Conservation (phyloP, 2,888 invertebrate species). For the Ethmia dodecea region DNA sequence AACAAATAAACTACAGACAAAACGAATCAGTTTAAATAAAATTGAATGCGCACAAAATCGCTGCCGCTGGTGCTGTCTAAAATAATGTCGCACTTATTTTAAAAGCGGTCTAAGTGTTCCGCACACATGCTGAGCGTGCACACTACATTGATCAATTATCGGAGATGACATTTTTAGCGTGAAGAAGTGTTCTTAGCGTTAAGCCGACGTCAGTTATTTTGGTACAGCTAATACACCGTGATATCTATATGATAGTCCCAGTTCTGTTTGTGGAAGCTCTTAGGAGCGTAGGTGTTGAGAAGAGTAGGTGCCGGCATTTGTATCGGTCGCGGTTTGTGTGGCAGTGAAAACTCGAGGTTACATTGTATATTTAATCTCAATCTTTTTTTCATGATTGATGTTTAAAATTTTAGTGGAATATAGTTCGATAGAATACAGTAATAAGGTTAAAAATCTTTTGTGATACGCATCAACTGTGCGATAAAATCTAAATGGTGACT, state of each 20-base stretch:
- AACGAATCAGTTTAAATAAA: no score
- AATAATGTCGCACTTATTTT: background rate
- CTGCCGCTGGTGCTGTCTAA: conserved; percentile 1
- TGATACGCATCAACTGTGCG: no score
- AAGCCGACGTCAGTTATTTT: conserved; percentile 46
- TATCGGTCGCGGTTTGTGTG: conserved; percentile 26
- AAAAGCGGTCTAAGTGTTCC: conserved; percentile 18
- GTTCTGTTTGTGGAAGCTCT: conserved; percentile 24
- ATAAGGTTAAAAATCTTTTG: no score
- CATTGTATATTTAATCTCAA: background rate
- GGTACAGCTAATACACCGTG: conserved; percentile 34
- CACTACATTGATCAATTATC: conserved; percentile 48
- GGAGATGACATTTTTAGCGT: conserved; percentile 52
- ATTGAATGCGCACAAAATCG: no score
- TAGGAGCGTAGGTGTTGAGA: conserved; percentile 22
- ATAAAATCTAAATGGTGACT: no score
- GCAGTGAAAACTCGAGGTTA: conserved; percentile 1
- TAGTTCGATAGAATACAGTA: no score
- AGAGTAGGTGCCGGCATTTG: conserved; percentile 23
- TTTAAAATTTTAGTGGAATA: background rate
- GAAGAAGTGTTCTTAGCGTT: conserved; percentile 37
- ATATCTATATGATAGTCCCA: conserved; percentile 33
- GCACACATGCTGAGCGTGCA: conserved; percentile 31
- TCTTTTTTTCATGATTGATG: no score
- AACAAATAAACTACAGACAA: no score